Conservation (phyloP, 2,888 invertebrate species). For the Netelia fuscicornis region DNA sequence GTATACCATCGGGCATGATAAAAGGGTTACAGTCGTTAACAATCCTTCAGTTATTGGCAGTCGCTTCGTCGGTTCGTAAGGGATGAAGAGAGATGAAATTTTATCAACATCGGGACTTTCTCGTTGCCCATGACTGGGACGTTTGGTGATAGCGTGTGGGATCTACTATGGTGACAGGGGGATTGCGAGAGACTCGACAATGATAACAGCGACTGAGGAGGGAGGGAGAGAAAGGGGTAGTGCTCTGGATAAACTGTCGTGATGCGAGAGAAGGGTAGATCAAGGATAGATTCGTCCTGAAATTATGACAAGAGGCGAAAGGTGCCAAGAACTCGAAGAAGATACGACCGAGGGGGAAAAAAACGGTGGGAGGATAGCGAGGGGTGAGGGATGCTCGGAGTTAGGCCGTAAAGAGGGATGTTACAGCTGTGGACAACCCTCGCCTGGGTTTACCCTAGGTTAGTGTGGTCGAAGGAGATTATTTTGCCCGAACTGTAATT, state of each 20-base stretch:
- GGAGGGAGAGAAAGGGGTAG: background rate
- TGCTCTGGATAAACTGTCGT: slow-evolving; percentile 7
- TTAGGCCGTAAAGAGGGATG: slow-evolving; percentile 50
- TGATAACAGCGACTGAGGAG: background rate
- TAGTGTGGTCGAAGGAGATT: slow-evolving; percentile 48
- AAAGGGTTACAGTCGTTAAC: slow-evolving; percentile 16
- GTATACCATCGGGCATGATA: slow-evolving; percentile 12
- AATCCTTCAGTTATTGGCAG: slow-evolving; percentile 29
- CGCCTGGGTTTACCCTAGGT: slow-evolving; percentile 60
- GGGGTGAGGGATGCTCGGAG: slow-evolving; percentile 37
- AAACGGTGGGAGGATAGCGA: slow-evolving; percentile 28
- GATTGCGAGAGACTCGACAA: background rate
- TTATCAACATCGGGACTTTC: background rate
- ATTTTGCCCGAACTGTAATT: slow-evolving; percentile 64
- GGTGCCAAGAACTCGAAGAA: slow-evolving; percentile 35
- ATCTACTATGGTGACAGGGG: background rate
- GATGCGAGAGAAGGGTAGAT: slow-evolving; percentile 18
- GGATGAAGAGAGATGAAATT: background rate
- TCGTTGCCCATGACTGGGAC: slow-evolving; percentile 1
- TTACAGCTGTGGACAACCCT: slow-evolving; percentile 60
- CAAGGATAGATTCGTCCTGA: slow-evolving; percentile 64
- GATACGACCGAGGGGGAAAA: slow-evolving; percentile 59
- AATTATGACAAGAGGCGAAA: slow-evolving; percentile 36
- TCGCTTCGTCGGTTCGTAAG: slow-evolving; percentile 1
- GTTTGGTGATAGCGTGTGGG: background rate